These are phyloP conservation scores for Ennomos erosarius DNA, from an alignment of 2,888 invertebrate genomes.

Conservation along the genomic window DNA sequence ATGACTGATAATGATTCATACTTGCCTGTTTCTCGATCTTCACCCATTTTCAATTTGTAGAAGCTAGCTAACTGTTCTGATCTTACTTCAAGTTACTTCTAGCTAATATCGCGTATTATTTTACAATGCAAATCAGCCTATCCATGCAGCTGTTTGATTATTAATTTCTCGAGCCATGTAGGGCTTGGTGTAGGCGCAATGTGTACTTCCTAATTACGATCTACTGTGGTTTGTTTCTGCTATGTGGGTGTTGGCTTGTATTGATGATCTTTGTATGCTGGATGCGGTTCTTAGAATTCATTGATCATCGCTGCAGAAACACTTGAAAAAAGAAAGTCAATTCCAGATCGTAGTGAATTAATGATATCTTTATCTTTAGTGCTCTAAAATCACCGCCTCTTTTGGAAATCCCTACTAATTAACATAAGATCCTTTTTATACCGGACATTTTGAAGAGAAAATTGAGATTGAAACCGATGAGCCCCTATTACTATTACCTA, in stretches of 20 bases:
- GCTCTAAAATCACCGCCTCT: too few species aligned
- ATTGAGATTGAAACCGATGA: too few species aligned
- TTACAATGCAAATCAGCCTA: constrained; percentile 40
- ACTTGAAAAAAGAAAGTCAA: too few species aligned
- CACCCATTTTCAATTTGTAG: background rate
- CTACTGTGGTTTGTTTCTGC: constrained; percentile 53
- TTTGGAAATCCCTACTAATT: too few species aligned
- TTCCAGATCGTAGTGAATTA: too few species aligned
- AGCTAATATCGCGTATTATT: constrained; percentile 22
- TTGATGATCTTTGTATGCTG: constrained; percentile 34
- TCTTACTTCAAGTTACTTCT: constrained; percentile 6
- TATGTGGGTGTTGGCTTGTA: constrained; percentile 76
- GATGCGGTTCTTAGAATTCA: background rate
- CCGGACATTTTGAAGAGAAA: too few species aligned
- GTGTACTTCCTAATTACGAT: constrained; percentile 74
- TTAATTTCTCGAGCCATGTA: constrained; percentile 74
- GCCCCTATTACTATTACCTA: too few species aligned
- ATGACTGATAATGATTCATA: too few species aligned
- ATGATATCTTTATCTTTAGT: too few species aligned
- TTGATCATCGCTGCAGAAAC: too few species aligned
- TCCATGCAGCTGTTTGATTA: constrained; percentile 57
- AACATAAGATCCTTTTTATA: too few species aligned
- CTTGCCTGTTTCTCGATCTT: too few species aligned
- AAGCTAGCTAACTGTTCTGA: constrained; percentile 16
- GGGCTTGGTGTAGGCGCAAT: constrained; percentile 62